Evolutionary conservation across 2,888 invertebrate genomes (phyloP).

Genomic region (Ichneumon xanthorius): DNA sequence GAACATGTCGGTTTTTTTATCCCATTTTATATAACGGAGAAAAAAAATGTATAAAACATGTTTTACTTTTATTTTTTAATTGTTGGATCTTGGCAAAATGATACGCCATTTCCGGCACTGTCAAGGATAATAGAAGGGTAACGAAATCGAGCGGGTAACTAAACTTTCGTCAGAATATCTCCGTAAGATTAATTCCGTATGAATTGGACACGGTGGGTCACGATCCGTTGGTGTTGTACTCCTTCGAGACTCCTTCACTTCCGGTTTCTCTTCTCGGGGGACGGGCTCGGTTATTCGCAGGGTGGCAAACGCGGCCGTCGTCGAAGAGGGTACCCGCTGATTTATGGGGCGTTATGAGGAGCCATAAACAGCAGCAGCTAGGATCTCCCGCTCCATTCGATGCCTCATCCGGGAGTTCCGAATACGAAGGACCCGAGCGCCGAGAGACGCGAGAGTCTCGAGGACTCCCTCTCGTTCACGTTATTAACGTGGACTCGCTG

Average conservation of each 20-base stretch:
- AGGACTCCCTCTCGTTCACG: conserved; percentile 68
- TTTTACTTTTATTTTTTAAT: not conserved
- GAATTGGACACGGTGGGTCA: conserved; percentile 42
- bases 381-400: conserved; percentile 60
- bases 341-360: conserved; percentile 86
- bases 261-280: conserved; percentile 34
- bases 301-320: conserved; percentile 52
- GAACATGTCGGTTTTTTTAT: no score
- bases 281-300: conserved; percentile 50
- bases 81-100: not conserved
- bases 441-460: conserved; percentile 75
- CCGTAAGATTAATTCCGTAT: conserved; percentile 45
- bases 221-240: conserved; percentile 49
- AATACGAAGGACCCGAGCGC: conserved; percentile 55
- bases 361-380: conserved; percentile 86
- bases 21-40: no score
- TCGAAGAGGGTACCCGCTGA: conserved; percentile 84
- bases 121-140: conserved; percentile 8
- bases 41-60: not conserved
- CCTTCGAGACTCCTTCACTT: conserved; percentile 56
- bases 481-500: conserved; percentile 77
- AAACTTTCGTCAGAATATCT: conserved; percentile 35
- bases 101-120: not conserved
- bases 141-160: conserved; percentile 4
- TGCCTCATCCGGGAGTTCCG: conserved; percentile 39